These are phyloP conservation scores for Charadrius vociferus DNA, from an alignment of 2,113 vertebrate genomes.

Conservation along the genomic window DNA sequence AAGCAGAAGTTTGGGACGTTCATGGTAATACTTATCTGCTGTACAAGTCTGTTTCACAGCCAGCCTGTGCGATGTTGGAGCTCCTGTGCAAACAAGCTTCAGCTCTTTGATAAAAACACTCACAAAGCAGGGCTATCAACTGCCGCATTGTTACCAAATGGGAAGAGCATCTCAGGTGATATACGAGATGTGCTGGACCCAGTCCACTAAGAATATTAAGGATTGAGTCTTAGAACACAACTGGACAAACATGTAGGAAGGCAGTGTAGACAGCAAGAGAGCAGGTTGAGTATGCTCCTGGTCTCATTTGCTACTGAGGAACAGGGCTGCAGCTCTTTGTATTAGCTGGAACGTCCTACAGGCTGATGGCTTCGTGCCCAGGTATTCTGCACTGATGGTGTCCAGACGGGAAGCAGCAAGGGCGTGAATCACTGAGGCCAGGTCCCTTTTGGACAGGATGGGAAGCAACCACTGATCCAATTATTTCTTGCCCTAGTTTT, in stretches of 20 bases:
- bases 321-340: neutral
- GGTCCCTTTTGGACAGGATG: constrained; percentile 40
- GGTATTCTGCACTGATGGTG: constrained; percentile 36
- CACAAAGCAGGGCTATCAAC: neutral
- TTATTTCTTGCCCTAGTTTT: constrained; percentile 57
- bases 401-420: constrained; percentile 61
- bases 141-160: rapidly evolving
- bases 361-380: constrained; percentile 54
- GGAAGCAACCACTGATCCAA: constrained; percentile 44
- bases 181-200: neutral
- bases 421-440: constrained; percentile 55
- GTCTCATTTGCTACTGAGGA: constrained; percentile 4
- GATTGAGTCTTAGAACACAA: neutral
- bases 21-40: neutral
- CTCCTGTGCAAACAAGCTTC: neutral
- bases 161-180: neutral
- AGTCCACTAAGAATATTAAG: neutral
- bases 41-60: neutral
- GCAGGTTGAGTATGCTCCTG: neutral
- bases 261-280: neutral
- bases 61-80: neutral
- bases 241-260: neutral
- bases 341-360: constrained; percentile 32
- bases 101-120: neutral
- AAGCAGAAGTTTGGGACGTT: neutral